Conservation (phyloP, 2,113 vertebrate genomes). For the Prietella phreatophila region DNA sequence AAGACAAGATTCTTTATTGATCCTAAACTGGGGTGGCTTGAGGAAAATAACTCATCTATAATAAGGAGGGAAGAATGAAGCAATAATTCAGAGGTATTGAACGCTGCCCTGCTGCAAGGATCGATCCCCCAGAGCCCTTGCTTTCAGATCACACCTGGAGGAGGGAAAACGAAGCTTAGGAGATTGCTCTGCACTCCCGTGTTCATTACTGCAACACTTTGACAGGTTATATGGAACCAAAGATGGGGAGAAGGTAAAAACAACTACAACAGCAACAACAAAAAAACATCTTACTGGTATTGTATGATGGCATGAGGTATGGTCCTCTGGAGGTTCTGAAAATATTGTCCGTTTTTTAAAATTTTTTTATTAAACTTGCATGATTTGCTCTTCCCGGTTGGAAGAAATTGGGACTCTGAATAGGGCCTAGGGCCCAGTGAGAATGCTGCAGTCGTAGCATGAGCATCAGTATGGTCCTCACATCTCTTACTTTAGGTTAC, state of each 20-base stretch:
- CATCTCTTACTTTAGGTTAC: not conserved
- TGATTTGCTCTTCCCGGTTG: too few species aligned
- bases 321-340: not conserved
- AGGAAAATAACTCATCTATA: slow-evolving; percentile 94
- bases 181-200: slow-evolving; percentile 64
- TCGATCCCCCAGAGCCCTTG: slow-evolving; percentile 79
- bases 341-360: not conserved
- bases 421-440: too few species aligned
- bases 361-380: not conserved
- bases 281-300: not conserved
- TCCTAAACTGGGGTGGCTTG: slow-evolving; percentile 71
- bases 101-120: slow-evolving; percentile 84
- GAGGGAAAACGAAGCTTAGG: slow-evolving; percentile 11
- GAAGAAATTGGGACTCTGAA: not conserved
- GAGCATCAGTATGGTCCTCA: not conserved
- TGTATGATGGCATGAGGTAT: not conserved
- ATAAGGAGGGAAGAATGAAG: slow-evolving; percentile 97
- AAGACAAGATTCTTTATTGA: slow-evolving; percentile 81
- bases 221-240: not conserved
- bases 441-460: not conserved
- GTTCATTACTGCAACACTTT: slow-evolving; percentile 73
- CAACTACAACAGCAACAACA: too few species aligned
- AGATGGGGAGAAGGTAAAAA: slow-evolving; percentile 16
- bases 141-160: slow-evolving; percentile 76
- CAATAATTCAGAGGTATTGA: slow-evolving; percentile 98